A percentile compares a stretch with the other conserved stretches of the same genome.
Evolutionary conservation across 2,113 vertebrate genomes (phyloP).

Genomic region (Ivindomyrus marchei): DNA sequence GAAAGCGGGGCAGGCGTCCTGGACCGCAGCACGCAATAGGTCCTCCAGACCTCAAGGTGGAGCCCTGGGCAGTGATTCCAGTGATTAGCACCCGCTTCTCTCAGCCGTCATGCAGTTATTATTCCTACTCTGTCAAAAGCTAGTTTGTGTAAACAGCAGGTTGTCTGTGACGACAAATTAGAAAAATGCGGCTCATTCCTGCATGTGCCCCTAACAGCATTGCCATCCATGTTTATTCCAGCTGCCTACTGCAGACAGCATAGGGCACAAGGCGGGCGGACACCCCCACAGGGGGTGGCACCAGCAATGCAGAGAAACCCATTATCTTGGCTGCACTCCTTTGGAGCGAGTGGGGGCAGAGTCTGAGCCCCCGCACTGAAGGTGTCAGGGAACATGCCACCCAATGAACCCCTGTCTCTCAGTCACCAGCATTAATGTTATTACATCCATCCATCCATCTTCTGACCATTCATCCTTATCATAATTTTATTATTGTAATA

Average conservation of each 20-base stretch:
- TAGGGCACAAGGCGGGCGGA: neutral
- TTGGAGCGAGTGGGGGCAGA: neutral
- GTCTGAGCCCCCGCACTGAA: neutral
- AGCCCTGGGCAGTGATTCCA: constrained; percentile 75
- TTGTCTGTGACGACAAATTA: neutral
- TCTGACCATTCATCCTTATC: neutral
- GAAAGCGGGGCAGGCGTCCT: constrained; percentile 72
- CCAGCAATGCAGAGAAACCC: neutral
- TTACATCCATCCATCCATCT: neutral
- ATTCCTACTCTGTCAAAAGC: neutral
- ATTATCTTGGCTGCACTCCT: no score
- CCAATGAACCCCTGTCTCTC: neutral
- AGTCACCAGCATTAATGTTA: neutral
- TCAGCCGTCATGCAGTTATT: constrained; percentile 26
- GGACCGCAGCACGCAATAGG: constrained; percentile 72
- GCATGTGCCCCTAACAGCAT: neutral
- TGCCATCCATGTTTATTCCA: neutral
- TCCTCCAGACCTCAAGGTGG: constrained; percentile 79
- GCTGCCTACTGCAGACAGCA: neutral
- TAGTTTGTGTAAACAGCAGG: neutral
- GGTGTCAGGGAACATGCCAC: neutral
- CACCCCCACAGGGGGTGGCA: neutral
- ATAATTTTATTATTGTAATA: neutral
- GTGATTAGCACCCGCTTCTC: constrained; percentile 70
- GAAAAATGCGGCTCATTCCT: neutral